A percentile compares a stretch with the other conserved stretches of the same genome.
Conservation (phyloP, 1,140 invertebrate species). For the Oryctes rhinoceros region DNA sequence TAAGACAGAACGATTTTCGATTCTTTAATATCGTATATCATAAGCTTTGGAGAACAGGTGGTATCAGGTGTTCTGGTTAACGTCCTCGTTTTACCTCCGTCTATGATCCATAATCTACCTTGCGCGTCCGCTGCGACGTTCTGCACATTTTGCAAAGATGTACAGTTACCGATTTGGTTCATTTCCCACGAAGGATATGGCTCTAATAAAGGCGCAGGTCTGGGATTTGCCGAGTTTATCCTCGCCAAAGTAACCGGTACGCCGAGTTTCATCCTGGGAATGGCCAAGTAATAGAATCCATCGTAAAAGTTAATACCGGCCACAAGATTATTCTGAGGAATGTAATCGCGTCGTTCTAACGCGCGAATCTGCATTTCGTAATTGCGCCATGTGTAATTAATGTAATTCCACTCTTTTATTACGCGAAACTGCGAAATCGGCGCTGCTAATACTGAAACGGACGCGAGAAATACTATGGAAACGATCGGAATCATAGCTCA, state of each 20-base stretch:
- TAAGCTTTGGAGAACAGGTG: slow-evolving; percentile 70
- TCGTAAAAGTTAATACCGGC: slow-evolving; percentile 71
- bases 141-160: slow-evolving; percentile 74
- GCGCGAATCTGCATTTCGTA: slow-evolving; percentile 53
- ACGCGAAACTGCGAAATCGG: slow-evolving; percentile 37
- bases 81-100: slow-evolving; percentile 68
- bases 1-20: slow-evolving; percentile 65
- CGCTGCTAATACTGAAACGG: not conserved
- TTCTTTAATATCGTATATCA: slow-evolving; percentile 69
- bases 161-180: slow-evolving; percentile 70
- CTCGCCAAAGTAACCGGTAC: slow-evolving; percentile 73
- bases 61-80: slow-evolving; percentile 54
- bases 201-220: slow-evolving; percentile 68
- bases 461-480: not conserved
- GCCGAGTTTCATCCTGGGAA: slow-evolving; percentile 71
- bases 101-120: slow-evolving; percentile 76
- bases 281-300: slow-evolving; percentile 69
- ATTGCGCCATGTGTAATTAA: slow-evolving; percentile 58
- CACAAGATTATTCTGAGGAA: slow-evolving; percentile 70
- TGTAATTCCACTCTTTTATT: slow-evolving; percentile 55
- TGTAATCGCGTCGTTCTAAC: slow-evolving; percentile 63
- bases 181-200: slow-evolving; percentile 76
- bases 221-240: slow-evolving; percentile 62
- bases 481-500: slow-evolving; percentile 4
- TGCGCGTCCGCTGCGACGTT: slow-evolving; percentile 74